Base-by-base conservation (phyloP, 2,113 vertebrate genomes). In the Lepidothrix coronata region DNA sequence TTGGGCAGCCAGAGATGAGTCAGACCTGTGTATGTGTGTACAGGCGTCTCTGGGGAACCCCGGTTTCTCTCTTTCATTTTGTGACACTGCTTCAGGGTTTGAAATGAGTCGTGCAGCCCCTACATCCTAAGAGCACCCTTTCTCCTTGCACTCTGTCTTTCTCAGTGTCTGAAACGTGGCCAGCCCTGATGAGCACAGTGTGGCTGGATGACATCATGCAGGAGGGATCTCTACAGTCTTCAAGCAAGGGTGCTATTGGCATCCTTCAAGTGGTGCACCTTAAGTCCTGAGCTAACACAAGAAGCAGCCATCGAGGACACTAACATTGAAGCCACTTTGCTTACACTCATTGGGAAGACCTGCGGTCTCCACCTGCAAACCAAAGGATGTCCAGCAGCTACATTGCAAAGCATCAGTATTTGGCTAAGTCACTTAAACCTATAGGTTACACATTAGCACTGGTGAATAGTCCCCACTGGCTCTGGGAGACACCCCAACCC, bases 1-100 rank as follows among this genome's bases (percentile, higher is more conserved):
- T 90, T 90, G 91, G 95, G 95, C 91, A 91, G 91, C 80, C 83
- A 74, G 86, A 78, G 83, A 93, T 97, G 96, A 96, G 79, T 96
- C 95, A 97, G 71, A 63, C 72, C 92, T 10, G 1, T 49, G 67
- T 48, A 57, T 55, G 57, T 62, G 43, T 82, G 71, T 58, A 22
- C 77, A 68, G 66, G 59, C 63, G 0, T 87, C 93, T 93, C 93
- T 90, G 70, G 90, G 94, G 94, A 87, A 65, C 78, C 78, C 66
- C 72, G 33, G 33, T 41, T 89, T 76, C 77, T 51, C 74, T 70
- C 71, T 86, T 80, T 70, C 18, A 5, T 88, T 94, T 90, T 93
- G 78, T 93, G 61, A 84, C 0, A 2, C 52, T 68, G 62, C 85
- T 85, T 77, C 90, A 46, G 75, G 82, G 82, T 65, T 96, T 77